Conservation (phyloP, 1,140 invertebrate genomes). For the Muscidifurax raptorellus region DNA sequence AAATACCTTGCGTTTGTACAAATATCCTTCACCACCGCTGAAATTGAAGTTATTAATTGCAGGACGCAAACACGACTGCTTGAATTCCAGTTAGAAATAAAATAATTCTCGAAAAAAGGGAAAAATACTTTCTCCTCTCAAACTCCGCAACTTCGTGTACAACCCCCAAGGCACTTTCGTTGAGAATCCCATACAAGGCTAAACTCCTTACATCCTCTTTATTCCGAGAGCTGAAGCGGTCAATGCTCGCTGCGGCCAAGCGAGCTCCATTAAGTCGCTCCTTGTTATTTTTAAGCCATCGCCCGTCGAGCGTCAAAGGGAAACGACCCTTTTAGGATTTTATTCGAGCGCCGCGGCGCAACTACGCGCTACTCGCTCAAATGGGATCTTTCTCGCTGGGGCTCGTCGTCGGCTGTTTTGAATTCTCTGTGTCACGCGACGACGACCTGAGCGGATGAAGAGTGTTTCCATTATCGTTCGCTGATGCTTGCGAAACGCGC, state of each 20-base stretch:
- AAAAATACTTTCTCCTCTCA: too few species aligned
- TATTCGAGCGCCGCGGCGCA: neutral
- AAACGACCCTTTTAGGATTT: slow-evolving; percentile 36
- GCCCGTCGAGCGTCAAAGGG: slow-evolving; percentile 27
- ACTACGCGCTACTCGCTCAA: neutral
- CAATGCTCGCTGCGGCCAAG: slow-evolving; percentile 1
- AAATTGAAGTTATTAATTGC: too few species aligned
- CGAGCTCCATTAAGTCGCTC: neutral
- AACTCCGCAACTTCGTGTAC: too few species aligned
- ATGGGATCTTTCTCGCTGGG: neutral
- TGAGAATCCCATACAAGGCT: neutral
- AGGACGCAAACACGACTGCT: too few species aligned
- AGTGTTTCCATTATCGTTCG: slow-evolving; percentile 37
- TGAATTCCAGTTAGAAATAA: too few species aligned
- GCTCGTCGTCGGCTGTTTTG: neutral
- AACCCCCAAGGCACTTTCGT: neutral
- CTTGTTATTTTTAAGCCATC: slow-evolving; percentile 40
- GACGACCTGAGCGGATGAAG: neutral
- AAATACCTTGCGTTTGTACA: too few species aligned
- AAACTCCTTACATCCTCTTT: slow-evolving; percentile 20
- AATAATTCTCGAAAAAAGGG: too few species aligned
- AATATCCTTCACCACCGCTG: too few species aligned
- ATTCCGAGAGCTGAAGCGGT: neutral
- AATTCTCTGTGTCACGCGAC: slow-evolving; percentile 28
- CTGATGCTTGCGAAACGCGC: slow-evolving; percentile 23